Percentiles rank a stretch among this genome's conserved stretches.
phyloP scores from a whole-genome alignment of 2,113 vertebrate genomes.

The Edolisoma coerulescens region DNA sequence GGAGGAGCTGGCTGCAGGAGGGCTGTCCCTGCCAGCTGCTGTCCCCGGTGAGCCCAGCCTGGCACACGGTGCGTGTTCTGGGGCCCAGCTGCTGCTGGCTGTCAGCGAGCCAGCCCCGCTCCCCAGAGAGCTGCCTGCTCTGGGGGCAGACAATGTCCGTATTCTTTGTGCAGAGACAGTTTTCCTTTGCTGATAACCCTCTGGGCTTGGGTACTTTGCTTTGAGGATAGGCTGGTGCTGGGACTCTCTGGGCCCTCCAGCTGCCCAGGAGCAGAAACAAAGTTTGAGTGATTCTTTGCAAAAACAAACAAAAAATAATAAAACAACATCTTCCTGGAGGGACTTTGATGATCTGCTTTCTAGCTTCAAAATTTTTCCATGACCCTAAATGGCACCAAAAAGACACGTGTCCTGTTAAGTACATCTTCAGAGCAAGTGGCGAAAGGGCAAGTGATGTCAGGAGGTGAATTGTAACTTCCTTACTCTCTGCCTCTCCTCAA shows the following conservation, averaged over 20 bases:
- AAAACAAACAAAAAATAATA: neutral
- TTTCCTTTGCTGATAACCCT: neutral
- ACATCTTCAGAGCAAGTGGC: neutral
- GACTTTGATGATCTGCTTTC: neutral
- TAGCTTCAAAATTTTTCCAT: neutral
- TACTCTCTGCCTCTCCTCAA: fast-evolving
- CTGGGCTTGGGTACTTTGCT: neutral
- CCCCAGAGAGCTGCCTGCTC: neutral
- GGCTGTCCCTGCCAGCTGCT: neutral
- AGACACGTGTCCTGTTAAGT: neutral
- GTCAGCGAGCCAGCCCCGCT: neutral
- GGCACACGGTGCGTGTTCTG: neutral
- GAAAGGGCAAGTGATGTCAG: neutral
- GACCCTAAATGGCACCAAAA: neutral
- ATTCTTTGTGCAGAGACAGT: neutral
- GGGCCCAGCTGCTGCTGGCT: neutral
- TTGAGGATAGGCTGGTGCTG: neutral
- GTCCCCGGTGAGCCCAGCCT: neutral
- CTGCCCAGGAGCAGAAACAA: neutral
- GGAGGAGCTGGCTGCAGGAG: neutral
- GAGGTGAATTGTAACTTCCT: neutral
- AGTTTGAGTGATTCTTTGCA: neutral
- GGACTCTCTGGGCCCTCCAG: neutral
- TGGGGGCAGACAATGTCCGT: neutral
- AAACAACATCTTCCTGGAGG: neutral